phyloP scores from a whole-genome alignment of 2,113 vertebrate genomes.

The Mellivora capensis region DNA sequence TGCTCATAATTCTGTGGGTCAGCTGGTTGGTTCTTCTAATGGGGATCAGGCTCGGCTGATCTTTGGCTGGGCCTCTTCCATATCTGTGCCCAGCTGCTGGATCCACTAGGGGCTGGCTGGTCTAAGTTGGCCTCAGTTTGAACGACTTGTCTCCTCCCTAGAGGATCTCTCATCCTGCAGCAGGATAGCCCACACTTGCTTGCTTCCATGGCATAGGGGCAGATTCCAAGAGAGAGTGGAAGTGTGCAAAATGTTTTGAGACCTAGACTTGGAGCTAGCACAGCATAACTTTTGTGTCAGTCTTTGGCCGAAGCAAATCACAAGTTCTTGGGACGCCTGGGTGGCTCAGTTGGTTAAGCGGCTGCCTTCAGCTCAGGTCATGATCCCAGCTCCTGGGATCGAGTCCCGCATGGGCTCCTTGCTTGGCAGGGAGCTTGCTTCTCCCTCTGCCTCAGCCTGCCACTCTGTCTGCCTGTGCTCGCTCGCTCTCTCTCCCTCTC shows the following conservation, averaged over 20 bases:
- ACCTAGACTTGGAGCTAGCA: background rate
- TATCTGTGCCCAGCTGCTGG: background rate
- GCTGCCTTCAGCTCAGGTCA: no score
- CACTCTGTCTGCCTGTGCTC: no score
- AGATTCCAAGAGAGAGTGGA: background rate
- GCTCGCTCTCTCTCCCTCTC: no score
- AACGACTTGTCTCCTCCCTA: background rate
- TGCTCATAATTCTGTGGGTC: background rate
- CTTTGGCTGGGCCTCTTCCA: background rate
- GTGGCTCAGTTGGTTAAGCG: no score
- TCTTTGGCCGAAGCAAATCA: background rate
- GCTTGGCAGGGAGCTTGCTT: no score
- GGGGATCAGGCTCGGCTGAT: background rate
- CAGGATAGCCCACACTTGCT: background rate
- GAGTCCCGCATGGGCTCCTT: no score
- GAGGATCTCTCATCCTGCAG: background rate
- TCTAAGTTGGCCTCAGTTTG: background rate
- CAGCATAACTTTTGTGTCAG: background rate
- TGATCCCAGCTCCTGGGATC: no score
- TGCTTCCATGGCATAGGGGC: background rate
- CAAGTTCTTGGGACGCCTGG: background rate
- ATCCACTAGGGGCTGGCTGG: background rate
- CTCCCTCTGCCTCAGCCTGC: no score
- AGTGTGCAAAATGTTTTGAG: background rate
- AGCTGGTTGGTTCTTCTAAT: background rate